These are phyloP conservation scores for Dicyrtoma fusca DNA, from an alignment of 2,888 invertebrate species.

Conservation along the genomic window DNA sequence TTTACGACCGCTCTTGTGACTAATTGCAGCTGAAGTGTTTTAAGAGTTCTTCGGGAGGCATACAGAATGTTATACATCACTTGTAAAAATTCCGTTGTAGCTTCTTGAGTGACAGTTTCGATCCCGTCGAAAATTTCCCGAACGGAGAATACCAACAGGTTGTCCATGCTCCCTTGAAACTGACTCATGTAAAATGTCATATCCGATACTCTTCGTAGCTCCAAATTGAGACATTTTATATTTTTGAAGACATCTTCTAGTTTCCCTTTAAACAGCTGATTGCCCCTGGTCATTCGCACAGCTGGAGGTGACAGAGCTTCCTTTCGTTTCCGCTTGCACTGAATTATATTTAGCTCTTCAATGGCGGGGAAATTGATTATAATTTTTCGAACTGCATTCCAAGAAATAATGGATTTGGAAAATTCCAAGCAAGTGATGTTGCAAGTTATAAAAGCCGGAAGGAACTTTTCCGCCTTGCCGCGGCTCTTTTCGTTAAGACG, in stretches of 20 bases:
- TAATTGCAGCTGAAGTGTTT: conserved; percentile 29
- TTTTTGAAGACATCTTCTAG: conserved; percentile 22
- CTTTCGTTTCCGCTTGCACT: conserved; percentile 39
- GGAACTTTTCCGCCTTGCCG: not conserved
- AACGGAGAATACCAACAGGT: conserved; percentile 20
- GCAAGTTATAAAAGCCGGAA: conserved; percentile 22
- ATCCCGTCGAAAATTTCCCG: conserved; percentile 38
- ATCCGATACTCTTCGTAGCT: conserved; percentile 38
- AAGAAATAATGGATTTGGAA: conserved; percentile 38
- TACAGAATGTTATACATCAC: conserved; percentile 24
- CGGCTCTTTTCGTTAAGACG: conserved; percentile 29
- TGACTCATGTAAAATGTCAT: conserved; percentile 38
- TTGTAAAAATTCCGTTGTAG: conserved; percentile 25
- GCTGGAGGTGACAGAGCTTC: conserved; percentile 7
- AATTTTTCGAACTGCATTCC: conserved; percentile 37
- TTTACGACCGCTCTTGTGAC: conserved; percentile 32
- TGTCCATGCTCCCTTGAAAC: conserved; percentile 15
- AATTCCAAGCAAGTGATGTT: conserved; percentile 31
- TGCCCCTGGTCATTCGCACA: conserved; percentile 34
- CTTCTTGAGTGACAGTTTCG: conserved; percentile 30
- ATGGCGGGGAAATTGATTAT: conserved; percentile 34
- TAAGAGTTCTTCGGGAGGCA: conserved; percentile 21
- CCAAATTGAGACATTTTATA: conserved; percentile 26
- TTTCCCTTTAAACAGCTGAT: conserved; percentile 19
- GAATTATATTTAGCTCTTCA: conserved; percentile 40